Conservation (phyloP, 2,113 vertebrate genomes). For the Cephalopholis sonnerati region DNA sequence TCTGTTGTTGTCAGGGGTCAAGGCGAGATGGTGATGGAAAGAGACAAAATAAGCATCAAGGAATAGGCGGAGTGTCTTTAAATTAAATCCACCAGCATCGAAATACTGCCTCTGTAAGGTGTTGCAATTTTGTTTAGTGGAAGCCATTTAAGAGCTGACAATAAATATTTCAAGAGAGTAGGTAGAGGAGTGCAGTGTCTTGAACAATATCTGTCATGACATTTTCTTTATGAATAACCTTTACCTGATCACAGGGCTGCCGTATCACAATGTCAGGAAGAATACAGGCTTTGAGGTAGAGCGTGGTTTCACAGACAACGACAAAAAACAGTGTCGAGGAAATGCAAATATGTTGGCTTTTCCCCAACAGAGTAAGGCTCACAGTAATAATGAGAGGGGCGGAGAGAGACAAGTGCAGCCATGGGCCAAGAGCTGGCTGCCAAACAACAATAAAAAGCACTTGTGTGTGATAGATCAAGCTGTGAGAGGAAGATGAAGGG, state of each 20-base stretch:
- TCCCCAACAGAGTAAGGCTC: slow-evolving; percentile 43
- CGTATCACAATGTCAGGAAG: slow-evolving; percentile 18
- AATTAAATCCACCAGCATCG: background rate
- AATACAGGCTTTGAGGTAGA: slow-evolving; percentile 16
- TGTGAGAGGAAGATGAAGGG: slow-evolving; percentile 74
- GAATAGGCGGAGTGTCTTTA: slow-evolving; percentile 16
- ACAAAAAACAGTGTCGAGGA: slow-evolving; percentile 17
- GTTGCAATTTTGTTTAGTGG: background rate
- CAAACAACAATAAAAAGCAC: slow-evolving; percentile 74
- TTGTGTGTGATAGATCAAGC: slow-evolving; percentile 70
- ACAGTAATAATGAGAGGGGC: slow-evolving; percentile 53
- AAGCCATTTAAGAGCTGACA: slow-evolving; percentile 13
- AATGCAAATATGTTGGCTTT: slow-evolving; percentile 59
- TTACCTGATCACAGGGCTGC: slow-evolving; percentile 28
- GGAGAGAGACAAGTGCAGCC: slow-evolving; percentile 57
- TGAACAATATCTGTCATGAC: background rate
- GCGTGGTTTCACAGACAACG: background rate
- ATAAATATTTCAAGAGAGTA: slow-evolving; percentile 9
- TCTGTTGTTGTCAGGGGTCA: slow-evolving; percentile 36
- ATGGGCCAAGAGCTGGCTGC: slow-evolving; percentile 63
- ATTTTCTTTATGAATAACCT: slow-evolving; percentile 19
- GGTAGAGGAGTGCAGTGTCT: background rate
- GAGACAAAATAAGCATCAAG: slow-evolving; percentile 18
- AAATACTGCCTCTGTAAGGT: slow-evolving; percentile 1
- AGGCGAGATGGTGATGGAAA: background rate